phyloP scores from a whole-genome alignment of 2,888 invertebrate species.

The Drosophila lutescens region DNA sequence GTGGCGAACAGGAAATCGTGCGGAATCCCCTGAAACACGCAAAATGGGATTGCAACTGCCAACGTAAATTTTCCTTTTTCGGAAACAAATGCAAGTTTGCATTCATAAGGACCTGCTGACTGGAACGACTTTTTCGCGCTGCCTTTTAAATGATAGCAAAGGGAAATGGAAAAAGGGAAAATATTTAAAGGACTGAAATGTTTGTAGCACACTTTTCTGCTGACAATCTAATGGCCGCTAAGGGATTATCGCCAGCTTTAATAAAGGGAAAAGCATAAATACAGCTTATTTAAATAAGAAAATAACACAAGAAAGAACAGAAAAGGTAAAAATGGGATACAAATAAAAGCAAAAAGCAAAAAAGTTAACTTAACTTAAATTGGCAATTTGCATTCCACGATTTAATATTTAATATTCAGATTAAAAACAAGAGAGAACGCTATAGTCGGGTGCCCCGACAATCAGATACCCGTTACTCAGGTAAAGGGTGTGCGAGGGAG shows the following conservation, averaged over 20 bases:
- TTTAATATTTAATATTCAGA: constrained; percentile 27
- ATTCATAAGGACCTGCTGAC: constrained; percentile 13
- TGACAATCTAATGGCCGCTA: not conserved
- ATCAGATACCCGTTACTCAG: no score
- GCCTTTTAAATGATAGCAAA: constrained; percentile 5
- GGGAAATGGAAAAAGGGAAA: constrained; percentile 25
- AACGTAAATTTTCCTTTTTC: constrained; percentile 62
- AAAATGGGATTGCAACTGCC: constrained; percentile 68
- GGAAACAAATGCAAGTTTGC: constrained; percentile 29
- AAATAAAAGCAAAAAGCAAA: not conserved
- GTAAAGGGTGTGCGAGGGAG: no score
- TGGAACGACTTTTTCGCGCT: constrained; percentile 14
- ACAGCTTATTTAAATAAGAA: constrained; percentile 1
- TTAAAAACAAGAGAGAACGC: no score
- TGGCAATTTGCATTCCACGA: not conserved
- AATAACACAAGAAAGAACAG: not conserved
- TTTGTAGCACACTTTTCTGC: constrained; percentile 15
- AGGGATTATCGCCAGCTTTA: constrained; percentile 4
- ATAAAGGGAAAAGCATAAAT: constrained; percentile 3
- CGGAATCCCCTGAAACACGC: constrained; percentile 60
- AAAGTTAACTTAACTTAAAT: no score
- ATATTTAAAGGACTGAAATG: constrained; percentile 1
- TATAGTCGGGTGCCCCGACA: no score
- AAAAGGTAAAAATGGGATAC: not conserved
- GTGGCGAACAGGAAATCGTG: constrained; percentile 51